A percentile compares a stretch with the other conserved stretches of the same genome.
phyloP scores from a whole-genome alignment of 2,888 invertebrate species.

The Dasypolia templi region DNA sequence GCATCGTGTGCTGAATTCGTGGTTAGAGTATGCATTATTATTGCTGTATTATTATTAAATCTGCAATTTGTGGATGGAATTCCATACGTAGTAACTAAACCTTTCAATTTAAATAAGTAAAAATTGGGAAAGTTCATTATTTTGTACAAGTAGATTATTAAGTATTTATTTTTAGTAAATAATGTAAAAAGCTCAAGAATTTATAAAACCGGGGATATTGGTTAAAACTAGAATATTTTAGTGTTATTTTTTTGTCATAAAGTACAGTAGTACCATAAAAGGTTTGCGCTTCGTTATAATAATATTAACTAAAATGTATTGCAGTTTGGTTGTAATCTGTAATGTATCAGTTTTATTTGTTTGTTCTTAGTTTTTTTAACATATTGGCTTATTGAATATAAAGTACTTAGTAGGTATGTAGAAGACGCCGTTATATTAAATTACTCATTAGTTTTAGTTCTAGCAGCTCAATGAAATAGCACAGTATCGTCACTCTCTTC shows the following conservation, averaged over 20 bases:
- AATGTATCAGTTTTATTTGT: neutral
- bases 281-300: neutral
- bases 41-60: neutral
- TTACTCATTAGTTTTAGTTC: neutral
- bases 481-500: neutral
- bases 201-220: neutral
- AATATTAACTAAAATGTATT: neutral
- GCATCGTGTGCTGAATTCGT: neutral
- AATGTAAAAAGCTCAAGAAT: neutral
- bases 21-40: neutral
- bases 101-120: neutral
- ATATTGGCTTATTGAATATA: neutral
- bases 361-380: neutral
- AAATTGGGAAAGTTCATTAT: neutral
- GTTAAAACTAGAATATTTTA: neutral
- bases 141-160: neutral
- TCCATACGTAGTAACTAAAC: neutral
- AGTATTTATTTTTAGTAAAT: neutral
- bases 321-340: conserved; percentile 1
- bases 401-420: neutral
- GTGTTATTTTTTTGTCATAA: neutral
- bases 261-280: neutral
- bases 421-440: neutral
- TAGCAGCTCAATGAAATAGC: neutral
- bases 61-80: conserved; percentile 33